phyloP scores from a whole-genome alignment of 1,140 invertebrate genomes.

The Copidosoma floridanum region DNA sequence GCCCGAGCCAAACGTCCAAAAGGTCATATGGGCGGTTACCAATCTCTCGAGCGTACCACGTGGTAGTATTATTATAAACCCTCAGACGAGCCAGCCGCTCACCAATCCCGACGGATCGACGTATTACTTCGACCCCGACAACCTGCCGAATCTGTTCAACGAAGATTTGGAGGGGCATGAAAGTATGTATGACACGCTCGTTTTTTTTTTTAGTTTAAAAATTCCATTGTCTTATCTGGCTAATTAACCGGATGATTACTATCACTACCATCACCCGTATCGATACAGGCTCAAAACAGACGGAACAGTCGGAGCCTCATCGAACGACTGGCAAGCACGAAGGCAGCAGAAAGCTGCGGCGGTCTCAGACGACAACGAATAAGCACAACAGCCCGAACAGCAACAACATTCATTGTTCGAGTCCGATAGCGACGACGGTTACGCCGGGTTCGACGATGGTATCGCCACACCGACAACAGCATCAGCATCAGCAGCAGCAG shows the following conservation, averaged over 20 bases:
- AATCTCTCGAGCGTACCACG: conserved; percentile 77
- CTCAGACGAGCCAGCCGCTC: conserved; percentile 62
- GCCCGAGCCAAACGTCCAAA: conserved; percentile 42
- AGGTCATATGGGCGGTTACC: conserved; percentile 81
- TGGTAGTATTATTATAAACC: conserved; percentile 84
- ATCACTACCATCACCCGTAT: conserved; percentile 13
- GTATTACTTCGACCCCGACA: conserved; percentile 73
- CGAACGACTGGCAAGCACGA: neutral
- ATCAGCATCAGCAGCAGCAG: too few species aligned
- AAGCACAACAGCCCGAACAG: conserved; percentile 37
- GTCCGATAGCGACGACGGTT: neutral
- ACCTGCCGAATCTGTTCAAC: conserved; percentile 60
- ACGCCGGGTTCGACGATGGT: neutral
- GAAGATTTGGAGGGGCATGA: conserved; percentile 34
- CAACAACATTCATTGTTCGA: too few species aligned
- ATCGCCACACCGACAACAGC: conserved; percentile 36
- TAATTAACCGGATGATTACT: neutral
- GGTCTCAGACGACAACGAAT: conserved; percentile 35
- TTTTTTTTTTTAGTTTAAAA: too few species aligned
- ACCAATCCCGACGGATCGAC: conserved; percentile 58
- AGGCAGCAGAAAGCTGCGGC: conserved; percentile 29
- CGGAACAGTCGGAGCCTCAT: conserved; percentile 2
- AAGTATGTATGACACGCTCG: conserved; percentile 4
- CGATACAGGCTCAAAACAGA: conserved; percentile 8
- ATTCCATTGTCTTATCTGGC: too few species aligned